Evolutionary conservation across 2,113 vertebrate genomes (phyloP), one percentile per base, ranked within the genome.

Genomic region (Callionymus lyra): DNA sequence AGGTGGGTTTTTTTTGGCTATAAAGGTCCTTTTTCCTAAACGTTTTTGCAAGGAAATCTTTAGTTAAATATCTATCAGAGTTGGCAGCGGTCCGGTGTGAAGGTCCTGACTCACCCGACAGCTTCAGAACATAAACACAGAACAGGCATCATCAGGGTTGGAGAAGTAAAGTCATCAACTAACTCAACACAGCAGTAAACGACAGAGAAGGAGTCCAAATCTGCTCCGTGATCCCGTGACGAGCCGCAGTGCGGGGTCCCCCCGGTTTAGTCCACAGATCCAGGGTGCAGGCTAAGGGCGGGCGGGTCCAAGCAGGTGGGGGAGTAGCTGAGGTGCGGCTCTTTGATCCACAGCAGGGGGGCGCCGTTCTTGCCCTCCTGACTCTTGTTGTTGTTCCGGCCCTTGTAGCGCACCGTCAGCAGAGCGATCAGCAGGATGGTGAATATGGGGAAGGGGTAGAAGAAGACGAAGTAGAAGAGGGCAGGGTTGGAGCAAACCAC

Each of bases 401-500:
- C 87, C 84, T 90, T 93, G 85, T 90, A 97, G 62, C 93, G 90
- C 49, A 97, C 90, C n/a, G 94, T 77, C 40, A 98, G 86, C 72
- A 98, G 82, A 27, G 92, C 88, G 69, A 98, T 93, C 82, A 98
- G 85, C 41, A 98, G 90, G 81, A 95, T 89, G 60, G 88, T 92
- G 0, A 98, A 97, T 74, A 98, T 92, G 63, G 95, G 95, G 77
- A 98, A 98, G 0, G 95, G 95, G 81, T 98, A 98, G 65, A 98
- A 98, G 85, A 98, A 98, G 62, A 98, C 83, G 0, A 98, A 94
- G 84, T 98, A 97, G 89, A 98, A 98, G 56, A 98, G 92, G 0
- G 95, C 91, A 0, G 90, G 87, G 0, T 91, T 97, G 85, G 91
- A 87, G 72, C 95, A 98, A 68, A 97, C 93, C 76, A 91, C 83